Conservation (phyloP, 92 coral and sea anemone genomes). For the Phenganax marumi region DNA sequence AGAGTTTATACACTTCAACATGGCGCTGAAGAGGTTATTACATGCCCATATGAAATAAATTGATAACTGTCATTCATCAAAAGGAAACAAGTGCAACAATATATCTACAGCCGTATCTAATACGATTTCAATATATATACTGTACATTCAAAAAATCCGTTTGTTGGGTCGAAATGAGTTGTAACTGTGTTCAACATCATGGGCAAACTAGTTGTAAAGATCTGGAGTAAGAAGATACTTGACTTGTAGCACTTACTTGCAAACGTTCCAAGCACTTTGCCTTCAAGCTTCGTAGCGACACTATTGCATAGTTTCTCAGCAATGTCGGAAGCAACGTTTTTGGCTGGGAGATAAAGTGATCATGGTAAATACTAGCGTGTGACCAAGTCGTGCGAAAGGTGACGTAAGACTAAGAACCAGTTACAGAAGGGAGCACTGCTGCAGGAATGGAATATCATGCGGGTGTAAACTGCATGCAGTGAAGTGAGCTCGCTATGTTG, state of each 20-base stretch:
- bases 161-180: not conserved
- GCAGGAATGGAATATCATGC: too few species aligned
- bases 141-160: not conserved
- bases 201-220: not conserved
- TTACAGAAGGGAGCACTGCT: too few species aligned
- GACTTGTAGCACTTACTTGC: conserved; percentile 66
- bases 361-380: not conserved
- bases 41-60: too few species aligned
- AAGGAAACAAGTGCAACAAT: not conserved
- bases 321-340: conserved; percentile 95
- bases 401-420: not conserved
- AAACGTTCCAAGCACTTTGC: conserved; percentile 94
- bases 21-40: too few species aligned
- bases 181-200: not conserved
- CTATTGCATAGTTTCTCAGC: conserved; percentile 89
- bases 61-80: too few species aligned
- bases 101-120: not conserved
- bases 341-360: conserved; percentile 54
- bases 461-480: too few species aligned
- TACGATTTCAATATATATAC: too few species aligned
- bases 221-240: not conserved
- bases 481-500: too few species aligned
- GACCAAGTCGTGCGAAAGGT: not conserved
- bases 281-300: conserved; percentile 91
- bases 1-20: not conserved